These are phyloP conservation scores for Scophthalmus maximus DNA, from an alignment of 2,113 vertebrate species.

Conservation along the genomic window DNA sequence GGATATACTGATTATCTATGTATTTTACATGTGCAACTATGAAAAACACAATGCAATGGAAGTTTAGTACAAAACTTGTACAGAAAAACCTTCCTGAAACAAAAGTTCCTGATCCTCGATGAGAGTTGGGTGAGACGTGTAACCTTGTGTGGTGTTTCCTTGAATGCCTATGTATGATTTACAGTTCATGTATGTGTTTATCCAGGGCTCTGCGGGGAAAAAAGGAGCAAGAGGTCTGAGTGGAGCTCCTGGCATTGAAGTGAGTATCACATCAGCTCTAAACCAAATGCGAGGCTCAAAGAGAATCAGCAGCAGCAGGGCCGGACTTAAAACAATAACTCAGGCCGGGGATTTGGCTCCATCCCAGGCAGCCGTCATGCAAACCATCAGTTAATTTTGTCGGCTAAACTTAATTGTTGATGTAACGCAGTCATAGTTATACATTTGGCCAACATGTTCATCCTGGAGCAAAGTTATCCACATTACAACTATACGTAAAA, in stretches of 20 bases:
- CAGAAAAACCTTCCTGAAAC: no score
- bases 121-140: neutral
- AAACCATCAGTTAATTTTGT: neutral
- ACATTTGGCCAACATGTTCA: no score
- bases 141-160: constrained; percentile 5
- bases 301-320: neutral
- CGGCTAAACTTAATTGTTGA: neutral
- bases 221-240: constrained; percentile 87
- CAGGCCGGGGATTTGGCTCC: neutral
- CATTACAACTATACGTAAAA: no score
- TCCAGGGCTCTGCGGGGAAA: constrained; percentile 89
- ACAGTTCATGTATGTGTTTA: constrained; percentile 33
- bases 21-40: neutral
- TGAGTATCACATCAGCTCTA: constrained; percentile 81
- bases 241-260: constrained; percentile 88
- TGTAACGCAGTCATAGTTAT: neutral
- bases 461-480: no score
- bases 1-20: no score
- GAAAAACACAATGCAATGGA: neutral
- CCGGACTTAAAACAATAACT: neutral
- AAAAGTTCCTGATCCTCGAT: neutral
- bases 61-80: no score
- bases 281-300: neutral
- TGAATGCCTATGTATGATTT: constrained; percentile 13
- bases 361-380: neutral